These are phyloP conservation scores for Hybognathus amarus DNA, from an alignment of 2,797 vertebrate species.

Conservation along the genomic window DNA sequence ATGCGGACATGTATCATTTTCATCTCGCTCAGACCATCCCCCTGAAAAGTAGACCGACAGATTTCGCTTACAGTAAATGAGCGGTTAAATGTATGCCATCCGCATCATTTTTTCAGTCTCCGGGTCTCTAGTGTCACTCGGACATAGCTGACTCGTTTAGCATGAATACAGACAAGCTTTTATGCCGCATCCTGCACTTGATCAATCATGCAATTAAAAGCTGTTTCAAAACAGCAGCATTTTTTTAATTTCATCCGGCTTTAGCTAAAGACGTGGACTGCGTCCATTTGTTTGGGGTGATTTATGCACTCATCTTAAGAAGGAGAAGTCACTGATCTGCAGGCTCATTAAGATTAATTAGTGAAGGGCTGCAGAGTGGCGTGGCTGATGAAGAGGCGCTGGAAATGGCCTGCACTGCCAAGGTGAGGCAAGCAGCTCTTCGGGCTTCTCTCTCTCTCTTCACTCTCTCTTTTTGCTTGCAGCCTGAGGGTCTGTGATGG, in stretches of 20 bases:
- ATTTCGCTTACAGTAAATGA: conserved; percentile 79
- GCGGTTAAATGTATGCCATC: conserved; percentile 70
- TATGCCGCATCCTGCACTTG: conserved; percentile 77
- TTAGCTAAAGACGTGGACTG: conserved; percentile 55
- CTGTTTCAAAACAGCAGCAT: conserved; percentile 47
- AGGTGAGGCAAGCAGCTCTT: conserved; percentile 49
- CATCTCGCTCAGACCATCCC: conserved; percentile 71
- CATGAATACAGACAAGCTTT: conserved; percentile 71
- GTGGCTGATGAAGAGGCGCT: conserved; percentile 62
- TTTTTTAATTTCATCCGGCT: conserved; percentile 46
- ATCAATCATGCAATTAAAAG: conserved; percentile 82
- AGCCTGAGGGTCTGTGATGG: conserved; percentile 57
- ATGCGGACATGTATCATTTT: conserved; percentile 77
- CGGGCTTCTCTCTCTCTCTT: conserved; percentile 26
- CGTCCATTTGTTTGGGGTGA: conserved; percentile 67
- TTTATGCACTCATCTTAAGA: conserved; percentile 76
- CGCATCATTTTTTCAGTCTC: conserved; percentile 56
- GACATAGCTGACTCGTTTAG: conserved; percentile 73
- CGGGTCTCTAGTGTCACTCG: conserved; percentile 76
- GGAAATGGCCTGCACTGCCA: conserved; percentile 51
- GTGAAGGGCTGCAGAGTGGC: conserved; percentile 66
- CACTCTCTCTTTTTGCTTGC: conserved; percentile 34
- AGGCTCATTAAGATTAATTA: conserved; percentile 84
- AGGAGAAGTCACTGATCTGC: conserved; percentile 77
- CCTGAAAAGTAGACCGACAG: conserved; percentile 68